Conservation (phyloP, 2,797 vertebrate genomes). For the Tamandua tetradactyla region DNA sequence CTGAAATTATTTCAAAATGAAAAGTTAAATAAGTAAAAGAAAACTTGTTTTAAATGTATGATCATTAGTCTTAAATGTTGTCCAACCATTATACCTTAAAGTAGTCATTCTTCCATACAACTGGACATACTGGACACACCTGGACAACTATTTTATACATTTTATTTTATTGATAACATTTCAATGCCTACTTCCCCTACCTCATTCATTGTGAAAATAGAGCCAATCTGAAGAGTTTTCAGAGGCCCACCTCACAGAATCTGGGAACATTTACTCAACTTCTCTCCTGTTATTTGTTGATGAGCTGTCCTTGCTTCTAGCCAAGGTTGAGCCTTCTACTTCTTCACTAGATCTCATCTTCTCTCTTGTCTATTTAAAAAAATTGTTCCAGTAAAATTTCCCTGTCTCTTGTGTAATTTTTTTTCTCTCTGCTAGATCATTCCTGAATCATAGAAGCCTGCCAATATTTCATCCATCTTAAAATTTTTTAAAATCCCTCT, state of each 20-base stretch:
- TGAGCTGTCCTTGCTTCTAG: neutral
- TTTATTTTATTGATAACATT: neutral
- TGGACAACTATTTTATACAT: neutral
- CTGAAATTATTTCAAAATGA: conserved; percentile 44
- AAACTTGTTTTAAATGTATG: neutral
- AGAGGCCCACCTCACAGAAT: neutral
- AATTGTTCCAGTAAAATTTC: neutral
- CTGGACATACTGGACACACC: neutral
- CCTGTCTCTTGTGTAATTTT: neutral
- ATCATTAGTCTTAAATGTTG: neutral
- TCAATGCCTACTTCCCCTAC: neutral
- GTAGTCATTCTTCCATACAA: neutral
- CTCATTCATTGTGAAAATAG: neutral
- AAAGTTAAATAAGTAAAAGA: neutral
- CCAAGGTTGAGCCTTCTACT: neutral
- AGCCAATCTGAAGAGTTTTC: neutral
- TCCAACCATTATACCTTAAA: neutral
- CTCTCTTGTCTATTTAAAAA: neutral
- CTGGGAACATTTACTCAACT: neutral
- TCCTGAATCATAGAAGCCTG: too few species aligned
- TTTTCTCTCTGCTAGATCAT: neutral
- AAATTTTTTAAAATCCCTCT: too few species aligned
- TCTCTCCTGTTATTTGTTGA: neutral
- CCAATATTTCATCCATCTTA: too few species aligned
- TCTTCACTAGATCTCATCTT: neutral